Percentiles rank a stretch among this genome's conserved stretches.
Evolutionary conservation across 2,797 vertebrate species (phyloP).

Genomic region (Microtus obscurus): DNA sequence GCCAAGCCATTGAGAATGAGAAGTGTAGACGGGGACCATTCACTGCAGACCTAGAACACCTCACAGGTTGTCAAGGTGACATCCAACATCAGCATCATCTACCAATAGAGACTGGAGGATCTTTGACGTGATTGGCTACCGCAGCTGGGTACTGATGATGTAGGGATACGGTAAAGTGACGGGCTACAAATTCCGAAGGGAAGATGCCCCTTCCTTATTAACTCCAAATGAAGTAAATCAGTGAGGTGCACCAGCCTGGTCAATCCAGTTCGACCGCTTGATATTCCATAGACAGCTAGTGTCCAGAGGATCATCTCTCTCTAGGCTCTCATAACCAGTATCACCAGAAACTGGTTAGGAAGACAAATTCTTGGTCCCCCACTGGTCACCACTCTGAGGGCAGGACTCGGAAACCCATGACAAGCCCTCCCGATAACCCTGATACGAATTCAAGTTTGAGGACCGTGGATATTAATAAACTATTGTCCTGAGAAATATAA

Average conservation of each 20-base stretch:
- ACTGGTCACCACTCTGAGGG: background rate
- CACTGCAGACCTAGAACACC: background rate
- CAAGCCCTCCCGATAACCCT: background rate
- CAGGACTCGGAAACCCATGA: background rate
- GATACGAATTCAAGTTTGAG: background rate
- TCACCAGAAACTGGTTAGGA: background rate
- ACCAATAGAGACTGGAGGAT: background rate
- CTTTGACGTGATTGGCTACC: background rate
- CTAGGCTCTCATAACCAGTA: background rate
- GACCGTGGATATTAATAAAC: background rate
- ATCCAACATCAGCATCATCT: background rate
- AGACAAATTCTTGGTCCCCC: background rate
- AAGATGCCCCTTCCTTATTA: slow-evolving; percentile 2
- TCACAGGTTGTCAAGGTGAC: background rate
- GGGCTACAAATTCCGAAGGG: slow-evolving; percentile 35
- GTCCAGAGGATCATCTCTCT: too few relatives aligned
- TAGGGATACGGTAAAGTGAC: background rate
- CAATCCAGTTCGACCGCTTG: slow-evolving; percentile 2
- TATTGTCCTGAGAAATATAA: background rate
- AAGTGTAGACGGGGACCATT: background rate
- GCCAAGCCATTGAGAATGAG: background rate
- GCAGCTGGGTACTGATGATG: background rate
- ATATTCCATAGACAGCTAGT: background rate
- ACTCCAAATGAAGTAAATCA: slow-evolving; percentile 14
- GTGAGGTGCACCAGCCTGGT: background rate